Evolutionary conservation across 53 echinoderm and acorn worm species (phyloP).

Genomic region (Apostichopus leukothele): DNA sequence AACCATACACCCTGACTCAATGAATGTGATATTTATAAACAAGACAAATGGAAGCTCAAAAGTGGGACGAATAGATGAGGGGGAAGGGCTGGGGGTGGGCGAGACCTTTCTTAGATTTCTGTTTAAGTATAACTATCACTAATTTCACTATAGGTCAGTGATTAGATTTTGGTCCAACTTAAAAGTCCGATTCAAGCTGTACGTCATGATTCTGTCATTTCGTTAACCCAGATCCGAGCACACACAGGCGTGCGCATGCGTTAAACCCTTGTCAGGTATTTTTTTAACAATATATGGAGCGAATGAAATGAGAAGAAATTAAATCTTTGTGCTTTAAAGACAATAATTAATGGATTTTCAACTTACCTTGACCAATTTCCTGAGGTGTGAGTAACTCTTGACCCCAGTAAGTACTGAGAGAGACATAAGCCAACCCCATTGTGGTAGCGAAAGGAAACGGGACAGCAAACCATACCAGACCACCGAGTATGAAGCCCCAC

Average conservation of each 20-base stretch:
- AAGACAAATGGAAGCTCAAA: no score
- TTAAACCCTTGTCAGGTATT: neutral
- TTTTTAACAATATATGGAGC: neutral
- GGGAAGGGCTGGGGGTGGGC: no score
- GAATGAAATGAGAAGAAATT: neutral
- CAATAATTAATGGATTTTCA: neutral
- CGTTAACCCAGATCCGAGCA: conserved; percentile 2
- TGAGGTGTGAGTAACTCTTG: conserved; percentile 58
- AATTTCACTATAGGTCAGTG: no score
- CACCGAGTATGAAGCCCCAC: conserved; percentile 95
- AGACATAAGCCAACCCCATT: conserved; percentile 89
- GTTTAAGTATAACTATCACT: no score
- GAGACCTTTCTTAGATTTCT: no score
- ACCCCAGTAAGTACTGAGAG: conserved; percentile 73
- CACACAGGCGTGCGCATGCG: conserved; percentile 1
- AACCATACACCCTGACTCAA: no score
- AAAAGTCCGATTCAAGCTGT: no score
- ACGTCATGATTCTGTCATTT: neutral
- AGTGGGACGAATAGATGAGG: no score
- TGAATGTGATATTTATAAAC: no score
- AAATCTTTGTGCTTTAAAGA: neutral
- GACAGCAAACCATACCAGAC: conserved; percentile 96
- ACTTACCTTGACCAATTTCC: conserved; percentile 71
- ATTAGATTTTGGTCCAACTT: no score
- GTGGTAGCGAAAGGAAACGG: conserved; percentile 95